Evolutionary conservation across 2,888 invertebrate species (phyloP), one percentile per base, ranked within the genome.

Genomic region (Ceriagrion tenellum): DNA sequence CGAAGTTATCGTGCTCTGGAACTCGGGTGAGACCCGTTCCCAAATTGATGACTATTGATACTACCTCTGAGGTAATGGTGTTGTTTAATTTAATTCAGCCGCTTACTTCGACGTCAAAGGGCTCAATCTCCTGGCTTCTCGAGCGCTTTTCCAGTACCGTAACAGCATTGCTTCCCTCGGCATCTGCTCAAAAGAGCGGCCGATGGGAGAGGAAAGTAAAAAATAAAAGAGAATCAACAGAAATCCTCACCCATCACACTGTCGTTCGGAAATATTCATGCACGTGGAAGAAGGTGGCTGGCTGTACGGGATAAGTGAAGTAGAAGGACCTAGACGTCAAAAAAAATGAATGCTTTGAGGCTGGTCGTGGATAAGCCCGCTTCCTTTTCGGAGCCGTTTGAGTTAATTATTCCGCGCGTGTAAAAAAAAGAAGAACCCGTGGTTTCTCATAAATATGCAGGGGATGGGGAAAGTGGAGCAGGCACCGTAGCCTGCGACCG

Each of bases 371-470:
- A 81, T 81, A 35, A 81, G 16, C 35, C 81, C 81, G 30, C 13
- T 81, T 81, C 81, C 81, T 35, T 81, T 81, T n/a, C 47, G 47
- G 13, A 81, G 26, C 35, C 16, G 81, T 35, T 81, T 81, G 81
- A 81, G 81, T 81, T 81, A 81, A 81, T 81, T 81, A 81, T 18
- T 13, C 81, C 30, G 81, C 81, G 10, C 81, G 35, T 30, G 16
- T 59, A 20, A 59, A 20, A 35, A 81, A 81, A 81, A 81, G 81
- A 81, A 35, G 47, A 47, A 47, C 47, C 81, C 81, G 81, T 16
- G 81, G 35, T 13, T 81, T 81, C 81, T 81, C 81, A 81, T 81
- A 81, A 81, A 81, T 81, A 81, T 81, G 30, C 81, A 81, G 81
- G 35, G 0, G 81, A 26, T n/a, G 81, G 18, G 35, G 81, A 35